phyloP scores from a whole-genome alignment of 2,888 invertebrate genomes.

The Agrotis exclamationis region DNA sequence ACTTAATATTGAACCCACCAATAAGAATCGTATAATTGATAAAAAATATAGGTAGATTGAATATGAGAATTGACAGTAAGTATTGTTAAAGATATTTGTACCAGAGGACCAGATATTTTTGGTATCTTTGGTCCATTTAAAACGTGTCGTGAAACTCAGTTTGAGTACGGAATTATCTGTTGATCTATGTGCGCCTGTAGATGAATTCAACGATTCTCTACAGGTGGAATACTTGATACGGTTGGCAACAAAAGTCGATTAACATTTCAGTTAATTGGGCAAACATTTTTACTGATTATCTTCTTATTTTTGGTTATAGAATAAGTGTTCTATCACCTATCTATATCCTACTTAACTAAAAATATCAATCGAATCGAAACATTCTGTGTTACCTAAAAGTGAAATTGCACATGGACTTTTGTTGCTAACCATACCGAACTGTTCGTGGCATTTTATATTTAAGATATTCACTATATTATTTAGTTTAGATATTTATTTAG shows the following conservation, averaged over 20 bases:
- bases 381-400: neutral
- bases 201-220: neutral
- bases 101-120: neutral
- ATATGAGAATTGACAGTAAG: conserved; percentile 27
- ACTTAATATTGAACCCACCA: conserved; percentile 65
- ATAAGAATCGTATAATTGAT: conserved; percentile 48
- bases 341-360: too few species aligned
- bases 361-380: too few species aligned
- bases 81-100: conserved; percentile 11
- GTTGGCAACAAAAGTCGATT: neutral
- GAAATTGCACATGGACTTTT: neutral
- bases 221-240: neutral
- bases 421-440: neutral
- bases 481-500: conserved; percentile 63
- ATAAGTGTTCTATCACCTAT: too few species aligned
- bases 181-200: neutral
- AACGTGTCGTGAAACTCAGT: neutral
- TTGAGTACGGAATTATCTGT: neutral
- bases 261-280: too few species aligned
- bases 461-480: conserved; percentile 16
- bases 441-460: conserved; percentile 6
- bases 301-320: too few species aligned
- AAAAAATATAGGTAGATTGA: conserved; percentile 43
- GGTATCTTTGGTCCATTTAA: neutral
- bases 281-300: too few species aligned